A percentile compares a stretch with the other conserved stretches of the same genome.
Conservation (phyloP, 2,113 vertebrate species). For the Daubentonia madagascariensis region DNA sequence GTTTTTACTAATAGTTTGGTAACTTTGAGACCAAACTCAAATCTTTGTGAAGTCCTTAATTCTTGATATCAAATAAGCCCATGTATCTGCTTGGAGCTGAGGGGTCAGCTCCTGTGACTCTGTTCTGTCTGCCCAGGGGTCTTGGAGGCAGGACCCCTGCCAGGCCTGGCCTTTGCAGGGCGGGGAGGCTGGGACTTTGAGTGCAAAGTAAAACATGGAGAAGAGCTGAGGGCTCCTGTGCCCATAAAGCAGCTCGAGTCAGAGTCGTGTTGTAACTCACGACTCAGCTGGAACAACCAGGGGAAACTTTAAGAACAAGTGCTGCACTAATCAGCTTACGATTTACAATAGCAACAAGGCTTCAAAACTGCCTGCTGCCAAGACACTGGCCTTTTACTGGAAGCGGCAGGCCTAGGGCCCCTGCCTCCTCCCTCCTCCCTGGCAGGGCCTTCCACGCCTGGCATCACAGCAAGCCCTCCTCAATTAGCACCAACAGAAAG, state of each 20-base stretch:
- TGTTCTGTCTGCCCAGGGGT: background rate
- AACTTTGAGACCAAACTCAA: background rate
- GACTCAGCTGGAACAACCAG: background rate
- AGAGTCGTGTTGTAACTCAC: background rate
- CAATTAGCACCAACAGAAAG: slow-evolving; percentile 54
- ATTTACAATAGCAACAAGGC: slow-evolving; percentile 38
- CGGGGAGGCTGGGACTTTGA: background rate
- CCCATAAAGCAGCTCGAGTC: background rate
- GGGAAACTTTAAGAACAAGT: slow-evolving; percentile 52
- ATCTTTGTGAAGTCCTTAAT: background rate
- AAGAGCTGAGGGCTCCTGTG: background rate
- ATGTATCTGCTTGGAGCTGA: rapidly evolving
- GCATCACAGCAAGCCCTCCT: background rate
- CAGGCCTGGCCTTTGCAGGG: rapidly evolving
- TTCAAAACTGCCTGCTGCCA: background rate
- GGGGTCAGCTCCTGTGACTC: background rate
- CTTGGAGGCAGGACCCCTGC: background rate
- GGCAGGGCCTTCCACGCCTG: background rate
- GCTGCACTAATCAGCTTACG: background rate
- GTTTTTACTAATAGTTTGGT: background rate
- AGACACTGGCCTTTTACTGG: slow-evolving; percentile 59
- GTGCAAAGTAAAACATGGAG: background rate
- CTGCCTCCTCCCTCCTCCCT: background rate
- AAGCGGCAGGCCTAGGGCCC: slow-evolving; percentile 20
- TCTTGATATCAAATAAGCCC: background rate